Conservation (phyloP, 2,797 vertebrate genomes). For the Cuniculus paca region DNA sequence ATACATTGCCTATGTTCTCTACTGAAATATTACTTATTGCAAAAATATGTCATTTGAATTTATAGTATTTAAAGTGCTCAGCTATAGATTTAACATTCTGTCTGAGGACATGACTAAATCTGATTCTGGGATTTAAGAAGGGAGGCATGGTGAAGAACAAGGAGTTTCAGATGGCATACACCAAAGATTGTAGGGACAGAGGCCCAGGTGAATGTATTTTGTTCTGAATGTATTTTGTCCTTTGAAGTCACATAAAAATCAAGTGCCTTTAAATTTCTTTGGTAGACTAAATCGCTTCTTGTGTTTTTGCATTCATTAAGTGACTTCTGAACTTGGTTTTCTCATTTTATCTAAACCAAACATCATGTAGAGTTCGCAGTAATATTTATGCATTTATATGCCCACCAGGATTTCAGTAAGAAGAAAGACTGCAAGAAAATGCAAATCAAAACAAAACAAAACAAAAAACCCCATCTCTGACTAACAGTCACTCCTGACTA, state of each 20-base stretch:
- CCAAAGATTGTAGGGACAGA: background rate
- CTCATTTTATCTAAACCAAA: background rate
- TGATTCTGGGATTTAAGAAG: background rate
- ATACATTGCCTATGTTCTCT: background rate
- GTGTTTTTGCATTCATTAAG: background rate
- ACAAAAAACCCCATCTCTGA: background rate
- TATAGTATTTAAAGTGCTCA: background rate
- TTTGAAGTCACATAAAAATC: background rate
- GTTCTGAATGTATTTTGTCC: background rate
- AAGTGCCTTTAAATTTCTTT: background rate
- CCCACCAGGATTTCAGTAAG: background rate
- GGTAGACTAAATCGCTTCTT: background rate
- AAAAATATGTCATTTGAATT: background rate
- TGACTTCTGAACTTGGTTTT: background rate
- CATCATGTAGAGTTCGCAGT: background rate
- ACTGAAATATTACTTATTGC: background rate
- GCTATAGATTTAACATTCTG: background rate
- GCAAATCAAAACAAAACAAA: conserved; percentile 32
- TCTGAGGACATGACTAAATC: background rate
- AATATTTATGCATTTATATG: background rate
- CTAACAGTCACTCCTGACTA: background rate
- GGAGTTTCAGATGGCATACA: background rate
- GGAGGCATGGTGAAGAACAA: background rate
- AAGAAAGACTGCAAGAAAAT: background rate
- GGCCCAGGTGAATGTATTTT: background rate